phyloP scores from a whole-genome alignment of 2,113 vertebrate species.

The Rattus rattus region DNA sequence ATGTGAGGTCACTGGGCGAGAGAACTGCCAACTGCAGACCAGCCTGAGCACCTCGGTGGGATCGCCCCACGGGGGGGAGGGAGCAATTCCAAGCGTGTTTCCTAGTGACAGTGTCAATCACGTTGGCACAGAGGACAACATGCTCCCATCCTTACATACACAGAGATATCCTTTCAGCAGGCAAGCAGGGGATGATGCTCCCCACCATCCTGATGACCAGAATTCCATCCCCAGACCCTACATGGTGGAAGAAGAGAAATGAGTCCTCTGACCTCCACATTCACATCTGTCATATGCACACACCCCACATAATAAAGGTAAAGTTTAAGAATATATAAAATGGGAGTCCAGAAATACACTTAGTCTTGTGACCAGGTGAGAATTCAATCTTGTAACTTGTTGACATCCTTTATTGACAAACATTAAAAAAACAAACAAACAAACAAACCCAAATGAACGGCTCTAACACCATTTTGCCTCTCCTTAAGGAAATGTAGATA shows the following conservation, averaged over 20 bases:
- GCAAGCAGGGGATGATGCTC: neutral
- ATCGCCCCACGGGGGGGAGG: neutral
- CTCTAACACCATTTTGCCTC: neutral
- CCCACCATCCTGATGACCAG: neutral
- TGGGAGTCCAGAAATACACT: conserved; percentile 22
- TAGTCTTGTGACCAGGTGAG: neutral
- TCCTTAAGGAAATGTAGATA: neutral
- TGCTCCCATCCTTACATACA: neutral
- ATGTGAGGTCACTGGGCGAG: neutral
- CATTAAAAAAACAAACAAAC: neutral
- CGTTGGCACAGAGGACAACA: neutral
- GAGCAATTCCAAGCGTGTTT: neutral
- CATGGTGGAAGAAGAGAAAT: neutral
- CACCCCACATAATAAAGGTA: neutral
- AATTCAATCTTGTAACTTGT: neutral
- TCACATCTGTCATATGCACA: neutral
- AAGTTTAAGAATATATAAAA: neutral
- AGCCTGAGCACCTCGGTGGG: neutral
- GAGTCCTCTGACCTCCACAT: neutral
- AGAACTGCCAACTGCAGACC: neutral
- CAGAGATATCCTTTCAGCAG: neutral
- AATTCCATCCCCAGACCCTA: neutral
- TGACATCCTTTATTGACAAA: neutral
- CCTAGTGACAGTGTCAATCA: neutral
- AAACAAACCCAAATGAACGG: neutral